These are phyloP conservation scores for Myiothlypis chrysogaster DNA, from an alignment of 2,797 vertebrate genomes.

Conservation along the genomic window DNA sequence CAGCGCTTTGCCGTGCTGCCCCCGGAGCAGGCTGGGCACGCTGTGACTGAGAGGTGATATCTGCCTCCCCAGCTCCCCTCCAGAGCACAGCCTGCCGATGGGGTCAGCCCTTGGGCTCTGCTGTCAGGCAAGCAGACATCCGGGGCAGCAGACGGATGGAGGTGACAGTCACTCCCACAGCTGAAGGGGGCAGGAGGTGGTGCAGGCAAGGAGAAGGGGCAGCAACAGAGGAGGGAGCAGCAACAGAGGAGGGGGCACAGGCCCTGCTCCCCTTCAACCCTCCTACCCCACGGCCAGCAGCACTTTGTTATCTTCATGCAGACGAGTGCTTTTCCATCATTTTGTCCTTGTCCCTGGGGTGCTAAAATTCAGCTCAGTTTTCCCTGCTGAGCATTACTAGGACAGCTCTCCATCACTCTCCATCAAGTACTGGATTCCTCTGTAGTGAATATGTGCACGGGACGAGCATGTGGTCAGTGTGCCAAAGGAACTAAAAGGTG, in stretches of 20 bases:
- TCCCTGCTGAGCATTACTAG: background rate
- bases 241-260: background rate
- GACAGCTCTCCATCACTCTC: background rate
- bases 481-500: background rate
- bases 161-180: constrained; percentile 28
- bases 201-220: background rate
- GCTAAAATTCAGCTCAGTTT: background rate
- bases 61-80: constrained; percentile 29
- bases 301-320: background rate
- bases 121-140: constrained; percentile 36
- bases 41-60: constrained; percentile 47
- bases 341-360: background rate
- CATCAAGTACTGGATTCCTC: background rate
- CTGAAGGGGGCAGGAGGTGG: constrained; percentile 46
- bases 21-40: background rate
- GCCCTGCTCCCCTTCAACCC: background rate
- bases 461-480: background rate
- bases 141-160: constrained; percentile 25
- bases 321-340: background rate
- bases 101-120: constrained; percentile 30
- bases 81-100: background rate
- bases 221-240: background rate
- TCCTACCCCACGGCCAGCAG: background rate
- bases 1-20: constrained; percentile 21
- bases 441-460: rapidly evolving